Conservation (phyloP, 2,888 invertebrate genomes). For the Aphidius colemani region DNA sequence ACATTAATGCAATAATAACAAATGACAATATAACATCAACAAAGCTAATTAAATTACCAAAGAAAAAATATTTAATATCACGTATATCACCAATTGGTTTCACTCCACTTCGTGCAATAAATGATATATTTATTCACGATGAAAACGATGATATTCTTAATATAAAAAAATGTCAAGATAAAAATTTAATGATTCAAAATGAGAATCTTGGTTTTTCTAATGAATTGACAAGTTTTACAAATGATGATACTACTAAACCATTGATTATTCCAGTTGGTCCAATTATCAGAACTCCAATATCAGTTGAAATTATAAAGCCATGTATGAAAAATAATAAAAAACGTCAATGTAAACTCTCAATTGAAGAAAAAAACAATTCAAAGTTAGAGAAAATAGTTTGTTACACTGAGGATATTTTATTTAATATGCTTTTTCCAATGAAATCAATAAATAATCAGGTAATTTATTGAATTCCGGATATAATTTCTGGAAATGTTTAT, state of each 20-base stretch:
- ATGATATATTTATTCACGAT: conserved; percentile 47
- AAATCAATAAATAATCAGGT: conserved; percentile 23
- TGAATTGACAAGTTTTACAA: conserved; percentile 37
- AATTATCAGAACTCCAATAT: conserved; percentile 48
- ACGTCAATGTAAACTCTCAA: conserved; percentile 37
- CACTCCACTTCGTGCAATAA: conserved; percentile 51
- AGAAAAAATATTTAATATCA: conserved; percentile 49
- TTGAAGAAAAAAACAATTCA: conserved; percentile 35
- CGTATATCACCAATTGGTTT: conserved; percentile 44
- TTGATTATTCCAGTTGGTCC: conserved; percentile 51
- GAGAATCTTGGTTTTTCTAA: conserved; percentile 22
- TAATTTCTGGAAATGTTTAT: too few relatives aligned
- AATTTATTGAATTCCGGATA: too few relatives aligned
- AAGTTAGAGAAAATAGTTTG: conserved; percentile 42
- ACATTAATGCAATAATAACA: conserved; percentile 20
- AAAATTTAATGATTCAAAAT: conserved; percentile 7
- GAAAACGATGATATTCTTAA: conserved; percentile 30
- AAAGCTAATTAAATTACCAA: conserved; percentile 51
- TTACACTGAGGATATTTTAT: conserved; percentile 47
- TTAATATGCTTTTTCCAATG: conserved; percentile 48
- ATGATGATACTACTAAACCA: conserved; percentile 39
- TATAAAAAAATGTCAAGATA: conserved; percentile 31
- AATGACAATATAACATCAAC: conserved; percentile 27
- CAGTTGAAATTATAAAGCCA: conserved; percentile 30
- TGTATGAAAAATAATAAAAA: conserved; percentile 40